Base-by-base conservation (phyloP, 2,797 vertebrate species). In the Leptatherina wallacei region DNA sequence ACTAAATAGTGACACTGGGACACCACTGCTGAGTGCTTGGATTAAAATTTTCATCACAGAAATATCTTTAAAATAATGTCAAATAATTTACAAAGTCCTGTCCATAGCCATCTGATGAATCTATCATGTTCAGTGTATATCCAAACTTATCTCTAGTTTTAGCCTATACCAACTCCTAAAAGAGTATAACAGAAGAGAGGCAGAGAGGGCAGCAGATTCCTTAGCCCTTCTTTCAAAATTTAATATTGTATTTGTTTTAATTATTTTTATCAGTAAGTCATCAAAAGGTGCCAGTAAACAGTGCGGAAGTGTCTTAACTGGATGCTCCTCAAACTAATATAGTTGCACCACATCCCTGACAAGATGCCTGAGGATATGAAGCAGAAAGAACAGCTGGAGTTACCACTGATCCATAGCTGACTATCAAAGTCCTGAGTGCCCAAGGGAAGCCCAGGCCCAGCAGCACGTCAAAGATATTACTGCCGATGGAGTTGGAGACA, bases 391-490 rank as follows among this genome's bases (percentile, higher is more conserved):
- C 9, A 27, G 24, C 2, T 59, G 60, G n/a, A 24, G 32, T 90
- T 82, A 95, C 95, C 86, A 89, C 90, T 68, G 95, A 95, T 75
- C 94, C 94, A 18, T 95, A 95, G 84, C 94, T 93, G 88, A 96
- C 94, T 56, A 95, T 82, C 52, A 96, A 92, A 30, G 95, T 95
- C 78, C 93, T 92, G 77, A 96, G 91, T 0, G 93, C 93, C 95
- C 95, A 96, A 11, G 95, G 95, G 81, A 95, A 95, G 30, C 95
- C 95, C 54, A 96, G 90, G 0, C 95, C 95, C 72, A 96, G 84
- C 54, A 96, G 91, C 70, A 96, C 94, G 52, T 96, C 95, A 73
- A 96, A 96, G 68, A 96, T 94, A 57, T 96, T 96, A 85, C 95
- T 96, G 72, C 95, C 95, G 1, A 95, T 94, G 67, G 95, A 94